A percentile compares a stretch with the other conserved stretches of the same genome.
phyloP scores from a whole-genome alignment of 2,888 invertebrate genomes.

The Aporophyla lueneburgensis region DNA sequence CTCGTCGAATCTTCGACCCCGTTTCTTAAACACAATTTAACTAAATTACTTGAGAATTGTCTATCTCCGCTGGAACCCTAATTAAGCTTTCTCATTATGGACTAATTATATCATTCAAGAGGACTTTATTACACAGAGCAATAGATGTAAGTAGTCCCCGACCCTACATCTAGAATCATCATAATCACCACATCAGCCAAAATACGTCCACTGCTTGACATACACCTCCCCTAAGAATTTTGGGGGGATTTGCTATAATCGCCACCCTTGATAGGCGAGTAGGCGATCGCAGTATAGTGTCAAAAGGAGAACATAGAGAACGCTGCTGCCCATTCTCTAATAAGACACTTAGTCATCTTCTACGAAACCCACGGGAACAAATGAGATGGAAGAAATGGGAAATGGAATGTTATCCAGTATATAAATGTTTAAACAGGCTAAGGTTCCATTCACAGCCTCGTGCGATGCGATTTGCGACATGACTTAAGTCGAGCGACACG shows the following conservation, averaged over 20 bases:
- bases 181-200: too few species aligned
- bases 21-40: background rate
- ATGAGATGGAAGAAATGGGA: too few species aligned
- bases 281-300: too few species aligned
- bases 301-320: too few species aligned
- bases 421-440: constrained; percentile 43
- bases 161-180: background rate
- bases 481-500: background rate
- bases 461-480: background rate
- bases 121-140: constrained; percentile 11
- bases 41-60: constrained; percentile 14
- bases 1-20: background rate
- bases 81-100: constrained; percentile 11
- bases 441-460: background rate
- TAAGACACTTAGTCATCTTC: too few species aligned
- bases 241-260: too few species aligned
- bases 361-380: too few species aligned
- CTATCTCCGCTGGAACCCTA: background rate
- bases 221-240: too few species aligned
- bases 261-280: too few species aligned
- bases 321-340: too few species aligned
- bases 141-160: background rate
- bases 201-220: too few species aligned
- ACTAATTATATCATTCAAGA: constrained; percentile 17
- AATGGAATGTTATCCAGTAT: background rate